Base-by-base conservation (phyloP, 2,888 invertebrate species). In the Thysanoteuthis rhombus region DNA sequence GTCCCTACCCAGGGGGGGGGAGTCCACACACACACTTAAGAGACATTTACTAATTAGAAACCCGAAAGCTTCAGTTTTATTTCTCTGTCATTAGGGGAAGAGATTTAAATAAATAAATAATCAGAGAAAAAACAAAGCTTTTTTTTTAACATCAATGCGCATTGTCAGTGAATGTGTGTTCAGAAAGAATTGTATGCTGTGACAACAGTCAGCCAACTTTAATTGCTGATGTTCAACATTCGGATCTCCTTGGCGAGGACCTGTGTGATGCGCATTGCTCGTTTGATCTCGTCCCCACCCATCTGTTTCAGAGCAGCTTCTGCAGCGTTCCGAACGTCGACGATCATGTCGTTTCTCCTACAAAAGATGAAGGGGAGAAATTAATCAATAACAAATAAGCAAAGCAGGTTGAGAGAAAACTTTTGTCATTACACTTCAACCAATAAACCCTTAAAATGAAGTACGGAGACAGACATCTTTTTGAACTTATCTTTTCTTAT, bases 281-380 rank as follows among this genome's bases (percentile, higher is more conserved):
- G 95, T 91, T 96, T 95, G n/a, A 96, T 96, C 94, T 96, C 96
- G 28, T 95, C 95, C 12, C 96, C 96, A 19, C 96, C 96, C n/a
- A 96, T 96, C 94, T 96, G 96, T 93, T 95, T 94, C 89, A 96
- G 94, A 1, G 96, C 96, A 32, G 96, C 94, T 39, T 95, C 94
- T 1, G 96, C 96, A 32, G 96, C 96, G 39, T 96, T 96, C 90
- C 96, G 93, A 40, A 96, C 96, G 92, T 95, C 95, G 12, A 96
- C 96, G 16, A 96, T 96, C 93, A 95, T 95, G 94, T 96, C 96
- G 94, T 96, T 96, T 91, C 96, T 93, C 96, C 96, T 96, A 95
- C 1, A 95, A 94, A 93, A 42, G 12, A 39, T 93, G 16, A 93
- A 47, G 25, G 5, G 25, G 22, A 25, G 1, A n/a, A n/a, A 75